A percentile compares a stretch with the other conserved stretches of the same genome.
Conservation (phyloP, 2,113 vertebrate genomes). For the Corvus hawaiiensis region DNA sequence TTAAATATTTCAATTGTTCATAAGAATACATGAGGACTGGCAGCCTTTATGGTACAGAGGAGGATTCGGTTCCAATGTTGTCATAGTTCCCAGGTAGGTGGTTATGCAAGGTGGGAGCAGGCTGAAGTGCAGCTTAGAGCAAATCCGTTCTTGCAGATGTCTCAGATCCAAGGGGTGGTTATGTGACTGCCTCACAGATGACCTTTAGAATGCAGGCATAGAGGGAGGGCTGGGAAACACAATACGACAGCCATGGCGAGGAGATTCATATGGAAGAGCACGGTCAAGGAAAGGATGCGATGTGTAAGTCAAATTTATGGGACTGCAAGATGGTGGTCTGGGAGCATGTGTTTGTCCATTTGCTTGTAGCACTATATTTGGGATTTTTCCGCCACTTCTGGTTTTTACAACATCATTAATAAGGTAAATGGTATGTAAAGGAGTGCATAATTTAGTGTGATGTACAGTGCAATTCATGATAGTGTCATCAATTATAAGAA, state of each 20-base stretch:
- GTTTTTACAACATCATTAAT: not conserved
- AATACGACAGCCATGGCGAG: fast-evolving
- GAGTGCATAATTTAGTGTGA: not conserved
- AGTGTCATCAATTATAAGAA: not conserved
- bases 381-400: not conserved
- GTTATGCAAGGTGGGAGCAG: not conserved
- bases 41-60: not conserved
- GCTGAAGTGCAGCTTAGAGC: not conserved
- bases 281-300: fast-evolving
- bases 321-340: fast-evolving
- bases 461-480: not conserved
- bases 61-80: not conserved
- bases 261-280: not conserved
- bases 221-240: not conserved
- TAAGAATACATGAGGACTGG: not conserved
- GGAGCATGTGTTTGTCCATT: not conserved
- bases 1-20: not conserved
- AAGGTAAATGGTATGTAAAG: not conserved
- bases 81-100: not conserved
- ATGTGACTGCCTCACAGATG: not conserved
- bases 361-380: not conserved
- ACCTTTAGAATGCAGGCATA: not conserved
- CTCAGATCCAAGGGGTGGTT: not conserved
- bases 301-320: not conserved
- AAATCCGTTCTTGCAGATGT: not conserved